Base-by-base conservation (phyloP, 2,113 vertebrate genomes). In the Gnathonemus longibarbis region DNA sequence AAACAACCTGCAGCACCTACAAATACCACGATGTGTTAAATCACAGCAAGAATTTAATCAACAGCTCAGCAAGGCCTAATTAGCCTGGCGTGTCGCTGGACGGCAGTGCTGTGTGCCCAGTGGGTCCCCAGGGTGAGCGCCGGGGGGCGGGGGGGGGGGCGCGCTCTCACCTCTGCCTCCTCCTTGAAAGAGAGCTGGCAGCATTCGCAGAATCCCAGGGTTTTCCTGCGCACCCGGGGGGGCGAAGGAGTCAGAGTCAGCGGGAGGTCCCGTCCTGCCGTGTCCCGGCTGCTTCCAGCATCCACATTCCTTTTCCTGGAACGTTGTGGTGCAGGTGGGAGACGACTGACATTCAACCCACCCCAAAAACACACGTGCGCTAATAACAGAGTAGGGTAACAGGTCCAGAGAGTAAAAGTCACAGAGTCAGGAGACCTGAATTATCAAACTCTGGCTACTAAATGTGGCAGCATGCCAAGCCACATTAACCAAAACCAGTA, bases 201-300 rank as follows among this genome's bases (percentile, higher is more conserved):
- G 93, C 97, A 97, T 94, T 98, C 97, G 10, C 97, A 98, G 90
- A 96, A 97, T 0, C 96, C 96, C 15, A 88, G 90, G 91, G 90
- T 95, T 89, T 93, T 98, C 89, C 94, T 96, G 42, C 90, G 93
- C 2, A 90, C 91, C 24, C 45, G 89, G 93, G 89, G 94, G 0
- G 90, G 93, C 24, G 92, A 93, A 4, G 93, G 93, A 42, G 88
- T 92, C 88, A 80, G 93, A 15, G 52, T 83, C 89, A 92, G 80
- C 0, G 0, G 91, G 17, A 84, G 91, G 1, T 1, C 89, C 89
- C 95, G 91, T 13, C 62, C 9, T 0, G 11, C n/a, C 0, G 3
- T 0, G 53, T 94, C 84, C 27, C 88, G 0, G 11, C 84, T 58
- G 66, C 80, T 17, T 42, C 90, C 91, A 27, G 91, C 53, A 86